Base-by-base conservation (phyloP, 2,888 invertebrate species). In the Hipparchia sbordonii region DNA sequence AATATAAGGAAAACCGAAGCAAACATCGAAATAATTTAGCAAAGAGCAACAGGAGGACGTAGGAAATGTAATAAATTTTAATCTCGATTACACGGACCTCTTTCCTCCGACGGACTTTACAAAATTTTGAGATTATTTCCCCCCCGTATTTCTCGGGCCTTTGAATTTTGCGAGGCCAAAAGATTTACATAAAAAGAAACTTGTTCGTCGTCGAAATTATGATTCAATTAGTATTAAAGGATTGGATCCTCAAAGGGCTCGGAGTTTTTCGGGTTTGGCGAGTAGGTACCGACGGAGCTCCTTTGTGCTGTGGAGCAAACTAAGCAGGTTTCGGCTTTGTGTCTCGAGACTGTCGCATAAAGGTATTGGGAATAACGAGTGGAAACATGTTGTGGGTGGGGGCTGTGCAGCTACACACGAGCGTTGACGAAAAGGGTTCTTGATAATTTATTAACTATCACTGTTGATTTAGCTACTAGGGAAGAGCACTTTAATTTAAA, bases 201-300 rank as follows among this genome's bases (percentile, higher is more conserved):
- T 92, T 91, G 88, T 57, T 85, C 89, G 88, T 87, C 87, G 88
- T 84, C 84, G 82, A 90, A 92, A 93, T 93, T 93, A 93, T 92
- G 91, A 93, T 93, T 93, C 93, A 93, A 93, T 93, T 93, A 93
- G 93, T 91, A 90, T 93, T 93, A 93, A 91, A 90, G 93, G 91
- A 91, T 92, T 91, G 92, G 87, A 82, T 83, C 83, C 87, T 89
- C 91, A 91, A 92, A 91, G 89, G 91, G 87, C 79, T 82, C 82
- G 87, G 87, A 89, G 84, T 91, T 92, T 93, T 92, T 92, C 87
- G 90, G 92, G 91, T 91, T 87, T 84, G 87, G 78, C 83, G 88
- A 86, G 81, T 83, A 77, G 23, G 23, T 80, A 82, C 82, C 83
- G 88, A 87, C 87, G 86, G 86, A 83, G 85, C 82, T 84, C 89